A percentile compares a stretch with the other conserved stretches of the same genome.
Conservation (phyloP, 2,888 invertebrate genomes). For the Hololepta plana region DNA sequence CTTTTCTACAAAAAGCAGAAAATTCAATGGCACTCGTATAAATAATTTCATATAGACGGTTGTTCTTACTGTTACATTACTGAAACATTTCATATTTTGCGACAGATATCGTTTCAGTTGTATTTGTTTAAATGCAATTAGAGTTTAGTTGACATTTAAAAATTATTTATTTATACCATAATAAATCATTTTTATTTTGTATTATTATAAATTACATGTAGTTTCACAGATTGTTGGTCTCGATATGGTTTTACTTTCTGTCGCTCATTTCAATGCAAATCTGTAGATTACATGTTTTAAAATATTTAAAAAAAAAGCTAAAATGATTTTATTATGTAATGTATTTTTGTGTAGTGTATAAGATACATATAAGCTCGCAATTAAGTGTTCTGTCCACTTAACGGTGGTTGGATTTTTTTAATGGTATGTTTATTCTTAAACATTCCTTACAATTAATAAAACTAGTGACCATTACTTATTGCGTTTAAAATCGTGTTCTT, state of each 20-base stretch:
- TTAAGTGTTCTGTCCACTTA: slow-evolving; percentile 11
- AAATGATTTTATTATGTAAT: slow-evolving; percentile 1
- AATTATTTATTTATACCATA: slow-evolving; percentile 1
- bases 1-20: background rate
- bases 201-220: too few species aligned
- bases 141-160: background rate
- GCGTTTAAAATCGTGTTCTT: too few species aligned
- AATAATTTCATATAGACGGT: too few species aligned
- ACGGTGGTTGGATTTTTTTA: slow-evolving; percentile 14
- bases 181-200: too few species aligned
- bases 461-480: slow-evolving; percentile 2
- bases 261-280: slow-evolving; percentile 2
- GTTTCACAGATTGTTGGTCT: too few species aligned
- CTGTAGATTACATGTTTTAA: too few species aligned
- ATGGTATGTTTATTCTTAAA: slow-evolving; percentile 13
- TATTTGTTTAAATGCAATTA: background rate
- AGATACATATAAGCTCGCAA: slow-evolving; percentile 8
- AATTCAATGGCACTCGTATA: slow-evolving; percentile 1
- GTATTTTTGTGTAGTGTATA: slow-evolving; percentile 4
- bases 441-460: slow-evolving; percentile 12
- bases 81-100: too few species aligned
- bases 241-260: too few species aligned
- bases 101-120: too few species aligned
- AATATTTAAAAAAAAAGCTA: background rate
- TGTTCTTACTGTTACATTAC: too few species aligned